Conservation (phyloP, 53 echinoderm and acorn worm species). For the Antedon mediterranea region DNA sequence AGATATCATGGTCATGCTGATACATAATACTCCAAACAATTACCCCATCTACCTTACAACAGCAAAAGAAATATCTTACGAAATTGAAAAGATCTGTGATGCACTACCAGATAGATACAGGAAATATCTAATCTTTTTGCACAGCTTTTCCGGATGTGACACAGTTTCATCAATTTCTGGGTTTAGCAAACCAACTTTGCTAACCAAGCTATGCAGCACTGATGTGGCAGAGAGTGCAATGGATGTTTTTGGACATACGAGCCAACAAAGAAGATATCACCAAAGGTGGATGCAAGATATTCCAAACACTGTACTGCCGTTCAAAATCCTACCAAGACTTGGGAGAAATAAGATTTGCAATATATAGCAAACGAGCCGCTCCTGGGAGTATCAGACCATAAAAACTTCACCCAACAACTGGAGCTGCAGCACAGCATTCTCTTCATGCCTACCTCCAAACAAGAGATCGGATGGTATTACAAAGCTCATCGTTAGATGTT, state of each 20-base stretch:
- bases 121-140: background rate
- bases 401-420: background rate
- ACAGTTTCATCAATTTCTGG: slow-evolving; percentile 8
- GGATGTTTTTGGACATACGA: slow-evolving; percentile 1
- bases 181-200: background rate
- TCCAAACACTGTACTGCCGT: background rate
- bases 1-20: background rate
- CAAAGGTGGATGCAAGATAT: background rate
- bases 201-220: background rate
- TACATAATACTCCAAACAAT: background rate
- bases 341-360: too few species aligned
- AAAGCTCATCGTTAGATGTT: background rate
- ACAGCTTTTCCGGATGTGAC: background rate
- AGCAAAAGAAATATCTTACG: background rate
- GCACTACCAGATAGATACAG: background rate
- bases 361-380: too few species aligned
- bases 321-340: too few species aligned
- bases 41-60: background rate
- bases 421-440: background rate
- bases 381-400: slow-evolving; percentile 1
- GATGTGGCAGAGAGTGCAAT: background rate
- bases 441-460: slow-evolving; percentile 5
- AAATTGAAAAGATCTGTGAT: background rate
- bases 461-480: slow-evolving; percentile 1
- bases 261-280: slow-evolving; percentile 2